Conservation (phyloP, 2,113 vertebrate genomes). For the Psittacula cyanocephala region DNA sequence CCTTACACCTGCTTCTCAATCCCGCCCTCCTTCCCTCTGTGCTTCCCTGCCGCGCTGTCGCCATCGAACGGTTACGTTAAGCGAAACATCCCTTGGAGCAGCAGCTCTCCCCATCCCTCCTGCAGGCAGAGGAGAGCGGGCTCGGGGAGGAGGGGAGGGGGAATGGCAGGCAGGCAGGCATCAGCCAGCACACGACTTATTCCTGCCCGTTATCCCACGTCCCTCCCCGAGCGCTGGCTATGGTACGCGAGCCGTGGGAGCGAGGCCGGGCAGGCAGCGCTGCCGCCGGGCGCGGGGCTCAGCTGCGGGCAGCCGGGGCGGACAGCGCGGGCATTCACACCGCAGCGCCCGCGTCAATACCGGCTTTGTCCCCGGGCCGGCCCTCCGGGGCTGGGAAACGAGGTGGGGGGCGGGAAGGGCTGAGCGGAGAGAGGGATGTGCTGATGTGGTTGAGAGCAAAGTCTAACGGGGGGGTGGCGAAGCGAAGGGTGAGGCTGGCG, state of each 20-base stretch:
- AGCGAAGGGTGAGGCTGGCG: background rate
- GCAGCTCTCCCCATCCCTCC: background rate
- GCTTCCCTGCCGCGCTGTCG: background rate
- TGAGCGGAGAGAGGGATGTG: conserved; percentile 19
- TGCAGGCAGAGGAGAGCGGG: background rate
- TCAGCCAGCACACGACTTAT: background rate
- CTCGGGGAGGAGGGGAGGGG: background rate
- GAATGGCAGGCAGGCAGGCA: background rate
- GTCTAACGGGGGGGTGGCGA: background rate
- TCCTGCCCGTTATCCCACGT: background rate
- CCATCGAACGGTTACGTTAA: background rate
- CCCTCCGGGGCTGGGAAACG: conserved; percentile 49
- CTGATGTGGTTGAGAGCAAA: conserved; percentile 35
- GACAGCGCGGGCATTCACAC: conserved; percentile 77
- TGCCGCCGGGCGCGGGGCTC: conserved; percentile 68
- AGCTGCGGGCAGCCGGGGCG: conserved; percentile 71
- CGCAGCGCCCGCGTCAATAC: conserved; percentile 70
- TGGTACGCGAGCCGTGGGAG: background rate
- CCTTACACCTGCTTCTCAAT: background rate
- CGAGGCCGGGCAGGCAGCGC: conserved; percentile 61
- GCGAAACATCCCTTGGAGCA: background rate
- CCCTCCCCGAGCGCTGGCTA: background rate
- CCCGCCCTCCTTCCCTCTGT: background rate
- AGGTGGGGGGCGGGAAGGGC: conserved; percentile 29
- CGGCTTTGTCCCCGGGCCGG: conserved; percentile 71